Evolutionary conservation across 2,797 vertebrate genomes (phyloP).

Genomic region (Phoeniculus purpureus): DNA sequence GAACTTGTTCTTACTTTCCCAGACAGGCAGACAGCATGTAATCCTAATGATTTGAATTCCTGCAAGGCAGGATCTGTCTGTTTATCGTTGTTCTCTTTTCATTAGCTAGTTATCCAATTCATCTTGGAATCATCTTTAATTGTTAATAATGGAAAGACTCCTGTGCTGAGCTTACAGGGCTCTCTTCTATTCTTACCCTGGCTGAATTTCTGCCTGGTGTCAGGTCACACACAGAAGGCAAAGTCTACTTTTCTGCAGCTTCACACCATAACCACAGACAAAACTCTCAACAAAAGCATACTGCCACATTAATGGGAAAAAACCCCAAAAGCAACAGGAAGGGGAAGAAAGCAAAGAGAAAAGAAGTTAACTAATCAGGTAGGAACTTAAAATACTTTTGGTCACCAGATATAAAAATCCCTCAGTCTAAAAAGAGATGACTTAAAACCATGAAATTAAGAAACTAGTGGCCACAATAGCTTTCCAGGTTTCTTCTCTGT

Average conservation of each 20-base stretch:
- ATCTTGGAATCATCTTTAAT: slow-evolving; percentile 64
- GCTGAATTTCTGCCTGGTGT: slow-evolving; percentile 49
- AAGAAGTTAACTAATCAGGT: neutral
- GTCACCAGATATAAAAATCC: neutral
- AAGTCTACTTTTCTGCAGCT: slow-evolving; percentile 24
- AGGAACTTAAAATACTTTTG: neutral
- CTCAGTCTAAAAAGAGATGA: neutral
- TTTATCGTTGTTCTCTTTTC: slow-evolving; percentile 28
- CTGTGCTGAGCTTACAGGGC: neutral
- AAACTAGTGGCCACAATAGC: accelerated
- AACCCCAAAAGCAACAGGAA: neutral
- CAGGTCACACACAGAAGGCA: slow-evolving; percentile 51
- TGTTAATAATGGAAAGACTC: slow-evolving; percentile 70
- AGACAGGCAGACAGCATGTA: slow-evolving; percentile 7
- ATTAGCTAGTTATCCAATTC: slow-evolving; percentile 30
- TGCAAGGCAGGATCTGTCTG: slow-evolving; percentile 10
- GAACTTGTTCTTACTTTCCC: slow-evolving; percentile 13
- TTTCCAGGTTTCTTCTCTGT: neutral
- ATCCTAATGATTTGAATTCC: slow-evolving; percentile 1
- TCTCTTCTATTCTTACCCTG: slow-evolving; percentile 49
- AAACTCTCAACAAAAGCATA: neutral
- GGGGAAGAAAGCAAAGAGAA: neutral
- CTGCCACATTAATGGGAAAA: neutral
- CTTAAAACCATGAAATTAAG: neutral
- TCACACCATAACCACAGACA: neutral